Conservation (phyloP, 1,140 invertebrate genomes). For the Bombus haemorrhoidalis region DNA sequence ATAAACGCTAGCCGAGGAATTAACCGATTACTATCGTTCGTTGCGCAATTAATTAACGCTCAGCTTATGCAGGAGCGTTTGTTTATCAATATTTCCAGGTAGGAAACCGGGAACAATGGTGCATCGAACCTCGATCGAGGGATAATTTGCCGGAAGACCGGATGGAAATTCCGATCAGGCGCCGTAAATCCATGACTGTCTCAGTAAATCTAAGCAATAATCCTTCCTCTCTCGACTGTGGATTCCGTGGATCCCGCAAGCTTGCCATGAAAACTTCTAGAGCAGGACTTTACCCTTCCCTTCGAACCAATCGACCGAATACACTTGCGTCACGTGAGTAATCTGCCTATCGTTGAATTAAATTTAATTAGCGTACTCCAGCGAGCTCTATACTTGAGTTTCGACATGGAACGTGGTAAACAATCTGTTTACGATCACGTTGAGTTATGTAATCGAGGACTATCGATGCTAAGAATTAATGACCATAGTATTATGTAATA, state of each 20-base stretch:
- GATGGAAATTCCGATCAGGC: conserved; percentile 25
- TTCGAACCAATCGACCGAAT: not conserved
- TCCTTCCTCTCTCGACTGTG: not conserved
- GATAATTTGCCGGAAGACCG: conserved; percentile 28
- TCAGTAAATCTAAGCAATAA: conserved; percentile 44
- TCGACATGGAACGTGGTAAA: conserved; percentile 14
- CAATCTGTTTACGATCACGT: conserved; percentile 26
- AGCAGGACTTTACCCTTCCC: too few species aligned
- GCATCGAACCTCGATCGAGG: not conserved
- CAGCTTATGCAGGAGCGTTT: not conserved
- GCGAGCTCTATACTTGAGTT: not conserved
- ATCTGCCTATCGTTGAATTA: not conserved
- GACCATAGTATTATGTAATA: conserved; percentile 7
- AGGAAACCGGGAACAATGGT: not conserved
- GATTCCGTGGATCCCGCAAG: not conserved
- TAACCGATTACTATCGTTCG: not conserved
- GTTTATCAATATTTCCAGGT: conserved; percentile 29
- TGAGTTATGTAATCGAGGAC: not conserved
- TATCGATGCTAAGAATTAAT: not conserved
- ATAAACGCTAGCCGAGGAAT: not conserved
- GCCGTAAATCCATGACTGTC: conserved; percentile 39
- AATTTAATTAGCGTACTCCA: conserved; percentile 8
- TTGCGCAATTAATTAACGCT: conserved; percentile 30
- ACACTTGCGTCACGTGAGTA: not conserved
- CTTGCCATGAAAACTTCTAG: conserved; percentile 15